Conservation (phyloP, 2,888 invertebrate species). For the Troides oblongomaculatus region DNA sequence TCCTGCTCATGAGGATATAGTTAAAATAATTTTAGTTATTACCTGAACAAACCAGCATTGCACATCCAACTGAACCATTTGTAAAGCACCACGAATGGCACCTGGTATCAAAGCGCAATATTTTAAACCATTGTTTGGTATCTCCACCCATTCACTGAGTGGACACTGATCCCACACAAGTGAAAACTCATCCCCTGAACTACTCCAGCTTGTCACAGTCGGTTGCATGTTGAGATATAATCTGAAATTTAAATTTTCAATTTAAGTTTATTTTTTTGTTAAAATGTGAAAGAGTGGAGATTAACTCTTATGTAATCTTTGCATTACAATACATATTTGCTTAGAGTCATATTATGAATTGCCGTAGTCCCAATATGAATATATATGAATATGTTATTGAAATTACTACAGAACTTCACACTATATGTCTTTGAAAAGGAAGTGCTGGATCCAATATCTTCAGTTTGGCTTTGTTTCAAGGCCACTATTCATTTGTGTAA, state of each 20-base stretch:
- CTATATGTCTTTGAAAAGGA: too few species aligned
- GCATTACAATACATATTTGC: too few species aligned
- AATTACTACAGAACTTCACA: too few species aligned
- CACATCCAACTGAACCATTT: conserved; percentile 99
- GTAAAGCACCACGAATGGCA: conserved; percentile 94
- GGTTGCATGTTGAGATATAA: conserved; percentile 96
- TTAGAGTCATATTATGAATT: too few species aligned
- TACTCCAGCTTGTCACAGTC: conserved; percentile 95
- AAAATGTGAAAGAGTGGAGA: too few species aligned
- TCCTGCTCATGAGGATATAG: too few species aligned
- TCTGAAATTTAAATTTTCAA: conserved; percentile 59
- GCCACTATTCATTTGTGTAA: too few species aligned
- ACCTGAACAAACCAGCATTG: conserved; percentile 94
- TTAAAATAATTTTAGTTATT: conserved; percentile 11
- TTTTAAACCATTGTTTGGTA: conserved; percentile 91
- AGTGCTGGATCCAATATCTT: too few species aligned
- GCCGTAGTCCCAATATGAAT: too few species aligned
- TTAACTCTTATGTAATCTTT: too few species aligned
- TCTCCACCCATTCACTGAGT: conserved; percentile 97
- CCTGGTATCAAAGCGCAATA: conserved; percentile 97
- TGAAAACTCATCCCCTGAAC: conserved; percentile 97
- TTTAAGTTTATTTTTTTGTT: background rate
- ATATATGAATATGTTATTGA: too few species aligned
- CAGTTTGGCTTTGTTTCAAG: too few species aligned
- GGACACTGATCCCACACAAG: conserved; percentile 97